Conservation (phyloP, 2,888 invertebrate species). For the Zygogramma bicolorata region DNA sequence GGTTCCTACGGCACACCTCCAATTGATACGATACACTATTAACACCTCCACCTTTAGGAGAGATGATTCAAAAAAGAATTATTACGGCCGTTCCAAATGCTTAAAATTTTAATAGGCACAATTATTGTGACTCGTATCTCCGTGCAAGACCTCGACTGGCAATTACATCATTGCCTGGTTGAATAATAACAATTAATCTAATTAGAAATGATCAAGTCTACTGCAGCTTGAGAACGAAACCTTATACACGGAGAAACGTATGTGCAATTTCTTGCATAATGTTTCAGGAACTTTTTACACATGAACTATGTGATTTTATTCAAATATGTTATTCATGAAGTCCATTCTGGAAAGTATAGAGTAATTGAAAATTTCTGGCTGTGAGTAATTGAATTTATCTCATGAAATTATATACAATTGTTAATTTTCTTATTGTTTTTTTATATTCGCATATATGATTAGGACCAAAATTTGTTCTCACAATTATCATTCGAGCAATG, state of each 20-base stretch:
- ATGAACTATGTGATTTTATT: too few relatives aligned
- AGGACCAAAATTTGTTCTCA: too few relatives aligned
- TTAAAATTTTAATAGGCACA: conserved; percentile 38
- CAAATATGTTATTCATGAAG: too few relatives aligned
- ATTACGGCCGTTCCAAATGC: conserved; percentile 23
- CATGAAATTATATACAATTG: too few relatives aligned
- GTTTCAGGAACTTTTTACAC: too few relatives aligned
- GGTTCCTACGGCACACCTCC: neutral
- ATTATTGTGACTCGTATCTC: conserved; percentile 31
- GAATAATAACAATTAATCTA: conserved; percentile 26
- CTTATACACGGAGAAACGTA: neutral
- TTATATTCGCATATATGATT: too few relatives aligned
- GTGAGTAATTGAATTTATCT: too few relatives aligned
- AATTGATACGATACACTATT: neutral
- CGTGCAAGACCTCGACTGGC: conserved; percentile 11
- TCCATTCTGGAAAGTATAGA: too few relatives aligned
- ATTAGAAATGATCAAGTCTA: conserved; percentile 23
- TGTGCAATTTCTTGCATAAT: neutral
- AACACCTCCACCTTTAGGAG: conserved; percentile 1
- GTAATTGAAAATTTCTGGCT: too few relatives aligned
- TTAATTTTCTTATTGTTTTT: too few relatives aligned
- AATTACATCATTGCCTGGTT: conserved; percentile 18
- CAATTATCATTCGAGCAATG: too few relatives aligned
- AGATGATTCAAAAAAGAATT: conserved; percentile 18
- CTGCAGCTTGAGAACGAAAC: neutral